phyloP scores from a whole-genome alignment of 2,113 vertebrate species.

The Chelonoidis abingdonii region DNA sequence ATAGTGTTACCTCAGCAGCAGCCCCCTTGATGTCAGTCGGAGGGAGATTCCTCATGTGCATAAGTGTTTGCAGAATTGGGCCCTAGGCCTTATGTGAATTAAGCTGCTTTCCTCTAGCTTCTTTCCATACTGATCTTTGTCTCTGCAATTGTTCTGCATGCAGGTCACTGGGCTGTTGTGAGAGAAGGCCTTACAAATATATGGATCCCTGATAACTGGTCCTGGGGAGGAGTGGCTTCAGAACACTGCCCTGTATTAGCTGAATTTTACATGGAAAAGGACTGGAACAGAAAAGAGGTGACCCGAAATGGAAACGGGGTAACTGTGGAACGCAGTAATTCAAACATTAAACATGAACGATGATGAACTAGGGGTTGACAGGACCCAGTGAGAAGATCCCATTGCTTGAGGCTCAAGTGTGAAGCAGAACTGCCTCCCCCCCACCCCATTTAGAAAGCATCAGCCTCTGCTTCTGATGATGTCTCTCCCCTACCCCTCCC shows the following conservation, averaged over 20 bases:
- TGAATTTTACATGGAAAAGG: slow-evolving; percentile 86
- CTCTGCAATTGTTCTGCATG: neutral
- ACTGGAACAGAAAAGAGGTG: slow-evolving; percentile 83
- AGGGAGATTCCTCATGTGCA: neutral
- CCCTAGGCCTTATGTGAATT: neutral
- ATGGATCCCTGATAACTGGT: slow-evolving; percentile 98
- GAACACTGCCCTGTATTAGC: slow-evolving; percentile 92
- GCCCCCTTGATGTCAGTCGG: neutral
- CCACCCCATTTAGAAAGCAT: neutral
- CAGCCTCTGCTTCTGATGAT: slow-evolving; percentile 55
- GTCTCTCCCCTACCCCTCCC: neutral
- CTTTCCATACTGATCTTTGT: neutral
- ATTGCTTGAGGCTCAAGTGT: accelerated
- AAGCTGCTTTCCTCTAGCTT: neutral
- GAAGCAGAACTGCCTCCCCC: slow-evolving; percentile 44
- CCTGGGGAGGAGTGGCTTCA: slow-evolving; percentile 94
- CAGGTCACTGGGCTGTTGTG: slow-evolving; percentile 92
- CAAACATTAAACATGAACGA: slow-evolving; percentile 88
- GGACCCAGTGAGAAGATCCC: neutral
- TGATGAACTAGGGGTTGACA: slow-evolving; percentile 73
- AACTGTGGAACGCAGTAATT: slow-evolving; percentile 82
- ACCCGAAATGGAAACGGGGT: slow-evolving; percentile 78
- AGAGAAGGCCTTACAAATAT: slow-evolving; percentile 95
- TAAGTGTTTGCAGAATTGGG: neutral
- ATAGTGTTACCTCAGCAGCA: accelerated